Percentiles rank a stretch among this genome's conserved stretches.
These are phyloP conservation scores for Octodonta nipae DNA, from an alignment of 2,888 invertebrate genomes.

Conservation along the genomic window DNA sequence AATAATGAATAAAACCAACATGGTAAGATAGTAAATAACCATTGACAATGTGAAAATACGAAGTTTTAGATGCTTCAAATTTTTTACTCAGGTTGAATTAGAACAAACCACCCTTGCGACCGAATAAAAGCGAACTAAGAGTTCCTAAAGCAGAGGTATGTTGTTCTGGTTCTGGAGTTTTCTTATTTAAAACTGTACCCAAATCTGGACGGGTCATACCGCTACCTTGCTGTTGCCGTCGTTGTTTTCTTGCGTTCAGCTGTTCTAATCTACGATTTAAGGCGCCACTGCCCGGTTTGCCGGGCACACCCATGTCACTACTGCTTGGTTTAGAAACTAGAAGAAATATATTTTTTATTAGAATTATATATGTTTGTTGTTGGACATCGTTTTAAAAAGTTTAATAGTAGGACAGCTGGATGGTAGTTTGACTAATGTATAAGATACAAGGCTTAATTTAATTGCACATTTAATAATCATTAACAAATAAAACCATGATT, in stretches of 20 bases:
- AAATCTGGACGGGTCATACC: constrained; percentile 46
- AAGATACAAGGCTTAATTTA: too few species aligned
- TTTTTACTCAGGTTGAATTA: constrained; percentile 34
- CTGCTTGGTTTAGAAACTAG: constrained; percentile 24
- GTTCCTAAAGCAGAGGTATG: constrained; percentile 46
- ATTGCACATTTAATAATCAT: too few species aligned
- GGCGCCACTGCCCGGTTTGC: constrained; percentile 46
- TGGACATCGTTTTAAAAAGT: too few species aligned
- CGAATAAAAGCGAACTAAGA: constrained; percentile 66
- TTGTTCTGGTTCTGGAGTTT: constrained; percentile 26
- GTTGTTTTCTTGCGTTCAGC: constrained; percentile 37
- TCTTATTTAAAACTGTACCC: constrained; percentile 38
- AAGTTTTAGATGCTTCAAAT: constrained; percentile 2
- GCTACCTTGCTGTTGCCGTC: constrained; percentile 40
- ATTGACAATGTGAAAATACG: neutral
- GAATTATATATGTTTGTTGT: too few species aligned
- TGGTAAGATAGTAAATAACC: too few species aligned
- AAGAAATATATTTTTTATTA: constrained; percentile 8
- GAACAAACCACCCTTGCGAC: constrained; percentile 72
- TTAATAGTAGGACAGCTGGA: too few species aligned
- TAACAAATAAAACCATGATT: too few species aligned
- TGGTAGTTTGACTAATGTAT: too few species aligned
- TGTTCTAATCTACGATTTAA: constrained; percentile 37
- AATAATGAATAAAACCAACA: too few species aligned
- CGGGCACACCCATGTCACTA: constrained; percentile 44